Base-by-base conservation (phyloP, 2,888 invertebrate genomes). In the Agrochola macilenta region DNA sequence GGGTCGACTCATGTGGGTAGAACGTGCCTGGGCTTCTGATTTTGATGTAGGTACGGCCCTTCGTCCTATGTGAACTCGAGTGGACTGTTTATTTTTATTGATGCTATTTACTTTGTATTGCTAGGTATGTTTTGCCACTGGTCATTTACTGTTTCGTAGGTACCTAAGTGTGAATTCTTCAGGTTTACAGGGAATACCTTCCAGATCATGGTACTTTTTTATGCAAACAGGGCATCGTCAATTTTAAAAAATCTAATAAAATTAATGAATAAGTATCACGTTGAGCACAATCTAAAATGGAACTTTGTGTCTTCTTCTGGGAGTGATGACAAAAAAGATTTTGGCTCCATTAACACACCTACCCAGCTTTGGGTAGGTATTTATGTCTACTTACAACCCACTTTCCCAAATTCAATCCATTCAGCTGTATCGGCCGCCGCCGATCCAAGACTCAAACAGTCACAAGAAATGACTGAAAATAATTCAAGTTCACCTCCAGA, bases 401-500 rank as follows among this genome's bases (percentile, higher is more conserved):
- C 68, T 75, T 58, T 39, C 30, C 79, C 66, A 64, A 74, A 61
- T 57, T 30, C 71, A 11, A 73, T n/a, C 66, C 73, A 70, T 69
- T 75, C 26, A 78, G 68, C 60, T 81, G 82, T 85, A 85, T 83
- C 82, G 83, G 78, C 84, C 83, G 81, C 84, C 83, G 81, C 87
- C 89, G 78, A 87, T 86, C 80, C 76, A 70, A 80, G 23, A 43
- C 43, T 35, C 68, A 49, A 81, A 75, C 79, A 90, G 89, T 89
- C 90, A 88, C 89, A 90, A 92, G 92, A 90, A 92, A 84, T 92
- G 91, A 92, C 91, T 94, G 93, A 94, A 95, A 96, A 95, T 95
- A 95, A 96, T 95, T 94, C 93, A 92, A 94, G 94, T 94, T 96
- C 95, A 95, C 93, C 93, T 94, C 93, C 95, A 96, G 96, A 94